Evolutionary conservation across 2,888 invertebrate species (phyloP), one percentile per base, ranked within the genome.

Genomic region (Blastobasis adustella): DNA sequence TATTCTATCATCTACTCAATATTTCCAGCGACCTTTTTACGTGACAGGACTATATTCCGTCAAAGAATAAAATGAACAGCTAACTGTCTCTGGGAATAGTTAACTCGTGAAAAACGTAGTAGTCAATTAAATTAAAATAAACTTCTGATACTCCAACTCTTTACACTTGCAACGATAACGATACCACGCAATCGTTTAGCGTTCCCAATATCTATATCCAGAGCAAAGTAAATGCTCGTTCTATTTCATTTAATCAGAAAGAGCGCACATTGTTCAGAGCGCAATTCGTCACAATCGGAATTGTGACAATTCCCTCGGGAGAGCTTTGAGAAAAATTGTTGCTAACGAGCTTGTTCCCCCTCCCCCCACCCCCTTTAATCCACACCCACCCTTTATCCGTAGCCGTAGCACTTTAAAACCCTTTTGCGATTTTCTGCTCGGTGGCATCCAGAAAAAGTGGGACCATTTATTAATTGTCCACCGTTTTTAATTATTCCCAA

Each of bases 271-370:
- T 76, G 76, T 79, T 71, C 72, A 66, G 63, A 67, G 66, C 77
- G 79, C 82, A 85, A 86, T 84, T 85, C 83, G 79, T 86, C 82
- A 85, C 81, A 85, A 82, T 84, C 82, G 79, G 77, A 79, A 84
- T 83, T 82, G 81, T 85, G 78, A 84, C 85, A 78, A 85, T 82
- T 80, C 83, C 71, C 79, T 66, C 63, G 78, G 73, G 80, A 79
- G 71, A 77, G 83, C 84, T 86, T 84, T 85, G 83, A 84, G 85
- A 85, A 86, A 86, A 87, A 86, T 82, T 84, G 82, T 82, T 82
- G 77, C 82, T 86, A 87, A 85, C 85, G 86, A 86, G 85, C 86
- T 83, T 75, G 74, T 69, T 63, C 65, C 59, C 61, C 55, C 64
- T 59, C 57, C 60, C 54, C 43, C 65, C 61, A 60, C 60, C 60